phyloP scores from a whole-genome alignment of 2,888 invertebrate genomes.

The Phasia obesa region DNA sequence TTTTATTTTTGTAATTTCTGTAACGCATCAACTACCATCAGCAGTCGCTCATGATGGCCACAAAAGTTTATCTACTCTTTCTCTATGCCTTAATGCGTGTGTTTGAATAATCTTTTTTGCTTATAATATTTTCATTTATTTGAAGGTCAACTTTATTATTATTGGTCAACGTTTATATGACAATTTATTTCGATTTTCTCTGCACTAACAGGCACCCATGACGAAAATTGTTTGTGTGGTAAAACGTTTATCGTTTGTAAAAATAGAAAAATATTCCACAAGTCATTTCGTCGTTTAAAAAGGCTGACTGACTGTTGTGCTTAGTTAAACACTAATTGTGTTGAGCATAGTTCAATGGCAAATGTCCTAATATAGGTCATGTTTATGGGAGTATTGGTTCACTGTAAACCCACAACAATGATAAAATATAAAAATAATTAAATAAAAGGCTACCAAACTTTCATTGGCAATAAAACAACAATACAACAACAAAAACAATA shows the following conservation, averaged over 20 bases:
- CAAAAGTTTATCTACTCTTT: constrained; percentile 15
- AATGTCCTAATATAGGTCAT: constrained; percentile 53
- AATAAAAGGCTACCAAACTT: too few relatives aligned
- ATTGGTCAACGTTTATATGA: constrained; percentile 12
- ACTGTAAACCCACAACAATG: background rate
- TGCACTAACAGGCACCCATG: constrained; percentile 12
- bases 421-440: background rate
- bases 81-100: constrained; percentile 7
- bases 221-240: constrained; percentile 37
- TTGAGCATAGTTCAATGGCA: background rate
- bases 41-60: background rate
- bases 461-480: too few relatives aligned
- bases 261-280: too few relatives aligned
- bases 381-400: constrained; percentile 4
- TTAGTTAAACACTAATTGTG: constrained; percentile 44
- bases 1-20: constrained; percentile 45
- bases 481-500: too few relatives aligned
- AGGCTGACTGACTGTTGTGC: background rate
- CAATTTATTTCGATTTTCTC: background rate
- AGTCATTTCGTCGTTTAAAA: background rate
- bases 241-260: background rate
- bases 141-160: constrained; percentile 15
- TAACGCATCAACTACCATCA: constrained; percentile 46
- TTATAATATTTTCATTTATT: background rate
- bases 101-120: constrained; percentile 27